Percentiles rank a stretch among this genome's conserved stretches.
phyloP scores from a whole-genome alignment of 2,113 vertebrate species.

The Elanoides forficatus region DNA sequence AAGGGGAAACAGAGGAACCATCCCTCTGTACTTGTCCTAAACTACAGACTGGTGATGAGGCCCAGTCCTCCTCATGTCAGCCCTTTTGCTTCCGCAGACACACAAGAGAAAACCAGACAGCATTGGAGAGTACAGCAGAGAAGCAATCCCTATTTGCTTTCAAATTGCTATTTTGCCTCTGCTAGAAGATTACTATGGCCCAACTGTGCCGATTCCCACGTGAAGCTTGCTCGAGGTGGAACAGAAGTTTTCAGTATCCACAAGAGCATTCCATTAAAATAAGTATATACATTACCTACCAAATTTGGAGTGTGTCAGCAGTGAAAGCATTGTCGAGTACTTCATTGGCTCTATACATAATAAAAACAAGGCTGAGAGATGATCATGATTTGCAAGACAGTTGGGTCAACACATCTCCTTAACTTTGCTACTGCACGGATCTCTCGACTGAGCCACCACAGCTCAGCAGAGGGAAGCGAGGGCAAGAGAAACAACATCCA shows the following conservation, averaged over 20 bases:
- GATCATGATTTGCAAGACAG: background rate
- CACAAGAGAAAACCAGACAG: background rate
- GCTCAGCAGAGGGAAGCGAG: background rate
- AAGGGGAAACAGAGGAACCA: background rate
- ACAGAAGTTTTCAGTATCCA: background rate
- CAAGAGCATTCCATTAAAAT: background rate
- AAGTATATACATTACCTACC: background rate
- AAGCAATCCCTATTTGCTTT: background rate
- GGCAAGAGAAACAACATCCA: background rate
- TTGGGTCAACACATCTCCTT: background rate
- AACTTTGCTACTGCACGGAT: background rate
- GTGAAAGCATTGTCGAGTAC: background rate
- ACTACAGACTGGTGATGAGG: background rate
- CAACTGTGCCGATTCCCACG: background rate
- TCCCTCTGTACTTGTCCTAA: background rate
- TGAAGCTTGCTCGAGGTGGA: background rate
- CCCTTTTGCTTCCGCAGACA: background rate
- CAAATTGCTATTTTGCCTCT: background rate
- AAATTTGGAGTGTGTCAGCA: background rate
- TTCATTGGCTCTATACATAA: background rate
- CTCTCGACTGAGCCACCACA: background rate
- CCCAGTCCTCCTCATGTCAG: background rate
- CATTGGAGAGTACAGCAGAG: background rate
- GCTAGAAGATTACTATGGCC: background rate
- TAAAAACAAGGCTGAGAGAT: background rate